Percentiles rank a stretch among this genome's conserved stretches.
These are phyloP conservation scores for Apantesis nais DNA, from an alignment of 2,888 invertebrate species.

Conservation along the genomic window DNA sequence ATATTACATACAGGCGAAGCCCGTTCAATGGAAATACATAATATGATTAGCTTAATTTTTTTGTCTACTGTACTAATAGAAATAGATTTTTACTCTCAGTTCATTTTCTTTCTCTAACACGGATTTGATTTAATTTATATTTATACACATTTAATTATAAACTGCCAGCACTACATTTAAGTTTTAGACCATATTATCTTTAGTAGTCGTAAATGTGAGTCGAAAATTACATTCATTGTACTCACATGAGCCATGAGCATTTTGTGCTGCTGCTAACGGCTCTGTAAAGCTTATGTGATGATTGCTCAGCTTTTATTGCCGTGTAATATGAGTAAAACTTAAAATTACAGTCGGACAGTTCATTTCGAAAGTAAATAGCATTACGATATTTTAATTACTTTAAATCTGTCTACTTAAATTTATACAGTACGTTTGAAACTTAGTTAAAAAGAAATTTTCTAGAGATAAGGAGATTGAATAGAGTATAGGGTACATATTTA, in stretches of 20 bases:
- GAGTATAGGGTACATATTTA: neutral
- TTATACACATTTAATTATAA: neutral
- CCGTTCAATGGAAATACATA: too few relatives aligned
- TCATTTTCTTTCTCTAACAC: too few relatives aligned
- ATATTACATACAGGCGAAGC: too few relatives aligned
- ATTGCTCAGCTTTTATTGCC: constrained; percentile 20
- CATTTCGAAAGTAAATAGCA: neutral
- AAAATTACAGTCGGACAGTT: neutral
- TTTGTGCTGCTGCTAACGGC: constrained; percentile 17
- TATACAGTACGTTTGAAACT: neutral
- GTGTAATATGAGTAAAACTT: constrained; percentile 1
- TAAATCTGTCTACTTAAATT: neutral
- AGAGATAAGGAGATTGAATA: neutral
- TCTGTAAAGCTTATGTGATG: constrained; percentile 15
- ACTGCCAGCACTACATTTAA: neutral
- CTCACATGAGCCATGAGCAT: constrained; percentile 13
- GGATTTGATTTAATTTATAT: neutral
- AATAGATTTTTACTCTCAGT: too few relatives aligned
- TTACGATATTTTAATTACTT: neutral
- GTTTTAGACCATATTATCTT: constrained; percentile 22
- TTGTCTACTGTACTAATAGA: too few relatives aligned
- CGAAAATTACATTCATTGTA: constrained; percentile 21
- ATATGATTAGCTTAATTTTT: too few relatives aligned
- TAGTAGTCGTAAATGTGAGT: constrained; percentile 16
- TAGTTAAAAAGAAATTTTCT: neutral